Conservation (phyloP, 1,140 invertebrate genomes). For the Leptoteleia sp. region DNA sequence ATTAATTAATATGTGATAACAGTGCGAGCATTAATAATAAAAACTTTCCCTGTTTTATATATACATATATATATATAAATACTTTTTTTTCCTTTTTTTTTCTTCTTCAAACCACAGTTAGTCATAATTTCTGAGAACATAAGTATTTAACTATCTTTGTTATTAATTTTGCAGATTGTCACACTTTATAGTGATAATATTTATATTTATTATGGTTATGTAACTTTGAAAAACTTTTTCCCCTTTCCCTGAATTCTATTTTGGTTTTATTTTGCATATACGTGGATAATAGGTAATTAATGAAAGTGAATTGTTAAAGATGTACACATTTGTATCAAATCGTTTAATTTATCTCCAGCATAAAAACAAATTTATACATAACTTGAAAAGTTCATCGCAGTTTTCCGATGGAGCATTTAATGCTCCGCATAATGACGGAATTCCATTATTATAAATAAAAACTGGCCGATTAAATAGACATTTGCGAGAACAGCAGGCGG, state of each 20-base stretch:
- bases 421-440: slow-evolving; percentile 6
- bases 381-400: slow-evolving; percentile 6
- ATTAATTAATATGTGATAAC: slow-evolving; percentile 65
- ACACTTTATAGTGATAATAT: slow-evolving; percentile 18
- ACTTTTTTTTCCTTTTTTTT: slow-evolving; percentile 13
- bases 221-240: slow-evolving; percentile 4
- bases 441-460: too few species aligned
- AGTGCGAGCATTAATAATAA: slow-evolving; percentile 30
- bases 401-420: slow-evolving; percentile 15
- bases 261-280: background rate
- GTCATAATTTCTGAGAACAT: slow-evolving; percentile 21
- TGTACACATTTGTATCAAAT: slow-evolving; percentile 24
- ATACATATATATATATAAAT: too few species aligned
- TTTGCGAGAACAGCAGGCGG: slow-evolving; percentile 3
- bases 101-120: slow-evolving; percentile 20
- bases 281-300: background rate
- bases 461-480: background rate
- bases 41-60: too few species aligned
- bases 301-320: slow-evolving; percentile 5
- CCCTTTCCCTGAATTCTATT: slow-evolving; percentile 1
- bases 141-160: slow-evolving; percentile 9
- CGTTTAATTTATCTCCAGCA: slow-evolving; percentile 34
- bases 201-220: slow-evolving; percentile 20
- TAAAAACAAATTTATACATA: slow-evolving; percentile 24
- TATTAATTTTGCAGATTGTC: slow-evolving; percentile 19